phyloP scores from a whole-genome alignment of 1,140 invertebrate genomes.

The Cepaea nemoralis region DNA sequence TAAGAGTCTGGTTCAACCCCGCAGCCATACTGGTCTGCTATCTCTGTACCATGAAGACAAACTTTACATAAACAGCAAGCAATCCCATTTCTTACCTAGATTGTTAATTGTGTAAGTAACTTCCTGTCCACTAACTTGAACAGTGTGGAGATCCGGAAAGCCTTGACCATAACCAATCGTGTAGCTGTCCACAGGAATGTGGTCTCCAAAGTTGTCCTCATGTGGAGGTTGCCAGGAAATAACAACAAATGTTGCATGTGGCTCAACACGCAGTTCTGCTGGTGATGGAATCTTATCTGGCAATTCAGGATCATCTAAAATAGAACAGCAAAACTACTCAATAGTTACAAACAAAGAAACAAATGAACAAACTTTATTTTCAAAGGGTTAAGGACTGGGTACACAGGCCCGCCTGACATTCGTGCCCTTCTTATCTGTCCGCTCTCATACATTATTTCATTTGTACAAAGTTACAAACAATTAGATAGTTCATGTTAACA shows the following conservation, averaged over 20 bases:
- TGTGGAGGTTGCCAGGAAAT: constrained; percentile 33
- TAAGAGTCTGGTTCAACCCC: no score
- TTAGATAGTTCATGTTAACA: no score
- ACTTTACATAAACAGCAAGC: no score
- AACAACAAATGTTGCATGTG: constrained; percentile 26
- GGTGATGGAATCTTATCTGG: constrained; percentile 12
- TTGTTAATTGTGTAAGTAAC: constrained; percentile 27
- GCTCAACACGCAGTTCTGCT: constrained; percentile 32
- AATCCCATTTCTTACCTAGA: constrained; percentile 39
- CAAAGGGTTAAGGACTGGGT: no score
- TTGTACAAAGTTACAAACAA: no score
- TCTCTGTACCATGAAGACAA: no score
- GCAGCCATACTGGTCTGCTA: no score
- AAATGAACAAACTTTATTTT: no score
- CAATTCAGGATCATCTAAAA: background rate
- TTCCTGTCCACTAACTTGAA: constrained; percentile 29
- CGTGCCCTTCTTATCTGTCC: no score
- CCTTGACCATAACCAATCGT: constrained; percentile 43
- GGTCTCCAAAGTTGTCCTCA: background rate
- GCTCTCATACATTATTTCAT: no score
- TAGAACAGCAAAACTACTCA: background rate
- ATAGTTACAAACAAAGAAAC: no score
- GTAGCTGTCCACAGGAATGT: constrained; percentile 33
- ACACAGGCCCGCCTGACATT: no score
- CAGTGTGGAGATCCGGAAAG: constrained; percentile 39